Conservation (phyloP, 2,113 vertebrate genomes). For the Apodemus speciosus region DNA sequence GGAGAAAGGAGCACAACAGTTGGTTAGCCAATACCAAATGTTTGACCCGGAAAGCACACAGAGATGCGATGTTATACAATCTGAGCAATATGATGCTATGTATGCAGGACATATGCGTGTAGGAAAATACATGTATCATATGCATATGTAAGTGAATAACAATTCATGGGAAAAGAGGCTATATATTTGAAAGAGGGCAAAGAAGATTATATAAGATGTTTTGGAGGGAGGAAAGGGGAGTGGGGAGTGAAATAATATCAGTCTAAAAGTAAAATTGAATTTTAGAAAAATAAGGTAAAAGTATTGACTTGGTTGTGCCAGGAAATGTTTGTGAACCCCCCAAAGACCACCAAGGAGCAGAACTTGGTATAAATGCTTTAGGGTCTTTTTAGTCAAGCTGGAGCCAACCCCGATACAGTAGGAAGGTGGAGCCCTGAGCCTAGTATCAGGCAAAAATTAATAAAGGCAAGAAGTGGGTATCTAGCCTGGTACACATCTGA, state of each 20-base stretch:
- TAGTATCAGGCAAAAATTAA: too few species aligned
- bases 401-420: too few species aligned
- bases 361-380: too few species aligned
- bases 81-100: background rate
- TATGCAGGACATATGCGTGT: background rate
- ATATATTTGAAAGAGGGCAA: background rate
- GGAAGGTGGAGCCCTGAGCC: too few species aligned
- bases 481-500: too few species aligned
- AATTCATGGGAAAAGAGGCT: background rate
- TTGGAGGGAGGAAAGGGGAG: background rate
- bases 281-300: background rate
- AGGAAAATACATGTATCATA: background rate
- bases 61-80: background rate
- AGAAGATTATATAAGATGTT: background rate
- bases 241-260: too few species aligned
- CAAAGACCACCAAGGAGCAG: too few species aligned
- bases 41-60: background rate
- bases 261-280: too few species aligned
- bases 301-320: background rate
- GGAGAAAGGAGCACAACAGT: background rate
- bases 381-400: too few species aligned
- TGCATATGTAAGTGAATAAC: background rate
- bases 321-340: too few species aligned
- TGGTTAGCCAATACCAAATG: background rate
- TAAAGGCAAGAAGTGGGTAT: too few species aligned